phyloP scores from a whole-genome alignment of 2,888 invertebrate species.

The Masnerella sp. region DNA sequence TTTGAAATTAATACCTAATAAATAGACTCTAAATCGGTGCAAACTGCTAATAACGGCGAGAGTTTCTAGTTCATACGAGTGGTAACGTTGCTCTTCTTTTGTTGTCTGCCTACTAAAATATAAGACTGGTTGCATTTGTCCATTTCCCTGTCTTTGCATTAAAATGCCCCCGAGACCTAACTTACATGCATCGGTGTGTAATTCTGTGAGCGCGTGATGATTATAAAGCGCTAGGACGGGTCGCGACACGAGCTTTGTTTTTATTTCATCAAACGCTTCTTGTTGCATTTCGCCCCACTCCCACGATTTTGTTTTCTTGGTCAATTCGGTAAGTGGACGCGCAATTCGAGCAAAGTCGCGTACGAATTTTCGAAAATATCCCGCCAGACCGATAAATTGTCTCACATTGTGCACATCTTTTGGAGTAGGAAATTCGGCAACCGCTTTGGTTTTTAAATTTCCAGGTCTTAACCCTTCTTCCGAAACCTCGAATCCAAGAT shows the following conservation, averaged over 20 bases:
- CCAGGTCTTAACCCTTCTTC: constrained; percentile 65
- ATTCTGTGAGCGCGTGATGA: not conserved
- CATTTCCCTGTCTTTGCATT: not conserved
- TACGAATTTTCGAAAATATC: constrained; percentile 45
- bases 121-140: not conserved
- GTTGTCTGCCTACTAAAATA: constrained; percentile 1
- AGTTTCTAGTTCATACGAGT: constrained; percentile 3
- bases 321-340: not conserved
- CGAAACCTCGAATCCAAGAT: constrained; percentile 67
- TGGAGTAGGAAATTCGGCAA: constrained; percentile 66
- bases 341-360: not conserved
- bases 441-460: constrained; percentile 62
- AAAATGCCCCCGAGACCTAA: not conserved
- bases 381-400: constrained; percentile 22
- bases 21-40: constrained; percentile 38
- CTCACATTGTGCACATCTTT: constrained; percentile 15
- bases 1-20: constrained; percentile 39
- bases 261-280: not conserved
- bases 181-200: not conserved
- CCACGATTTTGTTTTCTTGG: not conserved
- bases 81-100: not conserved
- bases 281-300: not conserved
- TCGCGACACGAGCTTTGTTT: not conserved
- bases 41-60: constrained; percentile 26
- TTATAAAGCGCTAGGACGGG: not conserved